Percentiles rank a stretch among this genome's conserved stretches.
phyloP scores from a whole-genome alignment of 2,113 vertebrate genomes.

The Daboia siamensis region DNA sequence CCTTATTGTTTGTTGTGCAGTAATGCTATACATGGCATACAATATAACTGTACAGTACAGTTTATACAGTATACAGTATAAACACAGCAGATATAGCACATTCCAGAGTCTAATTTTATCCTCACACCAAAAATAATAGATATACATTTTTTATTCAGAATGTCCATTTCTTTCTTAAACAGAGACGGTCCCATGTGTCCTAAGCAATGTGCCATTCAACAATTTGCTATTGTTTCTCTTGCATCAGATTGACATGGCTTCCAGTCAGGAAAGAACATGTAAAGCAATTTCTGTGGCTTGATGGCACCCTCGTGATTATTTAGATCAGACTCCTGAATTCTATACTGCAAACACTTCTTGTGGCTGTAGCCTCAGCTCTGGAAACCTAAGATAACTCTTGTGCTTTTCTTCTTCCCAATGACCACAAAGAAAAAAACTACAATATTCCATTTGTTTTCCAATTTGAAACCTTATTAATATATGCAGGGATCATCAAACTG shows the following conservation, averaged over 20 bases:
- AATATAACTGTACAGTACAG: neutral
- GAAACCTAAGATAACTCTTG: neutral
- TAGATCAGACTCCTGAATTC: neutral
- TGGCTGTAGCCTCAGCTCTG: neutral
- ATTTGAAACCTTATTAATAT: neutral
- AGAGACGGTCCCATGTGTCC: neutral
- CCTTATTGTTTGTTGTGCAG: neutral
- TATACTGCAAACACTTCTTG: neutral
- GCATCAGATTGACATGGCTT: neutral
- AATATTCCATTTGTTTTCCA: neutral
- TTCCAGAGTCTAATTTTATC: neutral
- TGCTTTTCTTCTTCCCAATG: neutral
- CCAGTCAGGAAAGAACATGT: neutral
- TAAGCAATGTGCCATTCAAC: neutral
- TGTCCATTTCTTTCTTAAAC: neutral
- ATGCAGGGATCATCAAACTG: neutral
- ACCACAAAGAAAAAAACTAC: neutral
- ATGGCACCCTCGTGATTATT: neutral
- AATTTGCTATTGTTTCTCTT: neutral
- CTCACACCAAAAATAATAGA: neutral
- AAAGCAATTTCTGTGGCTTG: neutral
- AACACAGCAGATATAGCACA: neutral
- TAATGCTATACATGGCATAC: neutral
- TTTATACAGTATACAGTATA: no score
- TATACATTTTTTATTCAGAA: neutral